phyloP scores from a whole-genome alignment of 2,113 vertebrate species.

The Neogobius melanostomus region DNA sequence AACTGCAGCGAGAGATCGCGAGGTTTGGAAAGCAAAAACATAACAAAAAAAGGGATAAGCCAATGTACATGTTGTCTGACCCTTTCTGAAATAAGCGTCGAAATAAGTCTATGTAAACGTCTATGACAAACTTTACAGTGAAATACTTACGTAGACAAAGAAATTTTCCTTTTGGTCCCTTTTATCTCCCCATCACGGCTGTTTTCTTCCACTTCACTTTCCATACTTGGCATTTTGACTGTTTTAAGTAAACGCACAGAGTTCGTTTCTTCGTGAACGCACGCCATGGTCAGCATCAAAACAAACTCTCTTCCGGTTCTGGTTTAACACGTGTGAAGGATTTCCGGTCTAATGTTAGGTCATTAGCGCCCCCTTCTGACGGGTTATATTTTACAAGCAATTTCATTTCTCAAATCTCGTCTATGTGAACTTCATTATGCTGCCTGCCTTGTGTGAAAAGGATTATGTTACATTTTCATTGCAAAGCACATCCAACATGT shows the following conservation, averaged over 20 bases:
- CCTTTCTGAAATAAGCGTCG: neutral
- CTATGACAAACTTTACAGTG: neutral
- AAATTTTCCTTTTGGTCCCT: conserved; percentile 71
- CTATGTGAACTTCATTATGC: too few species aligned
- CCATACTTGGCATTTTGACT: conserved; percentile 21
- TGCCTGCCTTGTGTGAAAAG: too few species aligned
- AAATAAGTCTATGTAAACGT: too few species aligned
- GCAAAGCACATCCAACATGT: too few species aligned
- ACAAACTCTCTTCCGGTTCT: conserved; percentile 49
- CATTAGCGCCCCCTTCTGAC: conserved; percentile 51
- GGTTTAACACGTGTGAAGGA: conserved; percentile 39
- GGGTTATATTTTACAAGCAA: too few species aligned
- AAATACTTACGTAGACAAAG: conserved; percentile 61
- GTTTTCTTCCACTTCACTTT: conserved; percentile 7
- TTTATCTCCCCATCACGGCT: conserved; percentile 32
- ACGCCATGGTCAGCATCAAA: conserved; percentile 24
- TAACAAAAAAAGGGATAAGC: too few species aligned
- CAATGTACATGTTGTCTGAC: neutral
- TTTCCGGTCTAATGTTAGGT: conserved; percentile 47
- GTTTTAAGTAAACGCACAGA: neutral
- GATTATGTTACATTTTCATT: too few species aligned
- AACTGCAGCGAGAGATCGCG: conserved; percentile 70
- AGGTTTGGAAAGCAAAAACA: too few species aligned
- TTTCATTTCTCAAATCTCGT: too few species aligned
- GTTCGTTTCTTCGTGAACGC: conserved; percentile 4